A percentile compares a stretch with the other conserved stretches of the same genome.
Conservation (phyloP, 2,888 invertebrate species). For the Holacanthella duospinosa region DNA sequence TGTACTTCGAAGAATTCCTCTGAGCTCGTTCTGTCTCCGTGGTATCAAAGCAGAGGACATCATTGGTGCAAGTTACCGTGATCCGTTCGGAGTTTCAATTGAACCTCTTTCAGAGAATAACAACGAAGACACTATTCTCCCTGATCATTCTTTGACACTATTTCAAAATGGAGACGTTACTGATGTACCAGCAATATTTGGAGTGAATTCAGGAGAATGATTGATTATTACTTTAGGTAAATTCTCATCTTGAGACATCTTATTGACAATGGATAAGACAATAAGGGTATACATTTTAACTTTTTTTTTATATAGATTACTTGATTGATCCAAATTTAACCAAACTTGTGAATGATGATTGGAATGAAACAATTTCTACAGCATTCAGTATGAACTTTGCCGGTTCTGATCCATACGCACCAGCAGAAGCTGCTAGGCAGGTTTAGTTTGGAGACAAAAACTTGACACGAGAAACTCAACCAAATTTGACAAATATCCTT, state of each 20-base stretch:
- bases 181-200: slow-evolving; percentile 1
- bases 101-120: slow-evolving; percentile 3
- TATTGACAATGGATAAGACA: too few species aligned
- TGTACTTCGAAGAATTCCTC: neutral
- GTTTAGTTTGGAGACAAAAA: slow-evolving; percentile 5
- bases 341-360: neutral
- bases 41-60: neutral
- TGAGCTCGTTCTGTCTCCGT: neutral
- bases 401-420: neutral
- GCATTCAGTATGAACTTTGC: neutral
- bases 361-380: neutral
- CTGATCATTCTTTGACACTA: neutral
- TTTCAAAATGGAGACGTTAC: slow-evolving; percentile 6
- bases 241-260: too few species aligned
- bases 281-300: too few species aligned
- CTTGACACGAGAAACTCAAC: neutral
- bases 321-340: neutral
- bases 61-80: neutral
- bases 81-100: neutral
- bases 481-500: neutral
- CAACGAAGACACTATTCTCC: slow-evolving; percentile 1
- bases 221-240: neutral
- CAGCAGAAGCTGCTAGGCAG: neutral
- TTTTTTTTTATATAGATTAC: neutral
- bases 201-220: slow-evolving; percentile 1